Evolutionary conservation across 2,888 invertebrate species (phyloP), one percentile per base, ranked within the genome.

Genomic region (Chrysomela aeneicollis): DNA sequence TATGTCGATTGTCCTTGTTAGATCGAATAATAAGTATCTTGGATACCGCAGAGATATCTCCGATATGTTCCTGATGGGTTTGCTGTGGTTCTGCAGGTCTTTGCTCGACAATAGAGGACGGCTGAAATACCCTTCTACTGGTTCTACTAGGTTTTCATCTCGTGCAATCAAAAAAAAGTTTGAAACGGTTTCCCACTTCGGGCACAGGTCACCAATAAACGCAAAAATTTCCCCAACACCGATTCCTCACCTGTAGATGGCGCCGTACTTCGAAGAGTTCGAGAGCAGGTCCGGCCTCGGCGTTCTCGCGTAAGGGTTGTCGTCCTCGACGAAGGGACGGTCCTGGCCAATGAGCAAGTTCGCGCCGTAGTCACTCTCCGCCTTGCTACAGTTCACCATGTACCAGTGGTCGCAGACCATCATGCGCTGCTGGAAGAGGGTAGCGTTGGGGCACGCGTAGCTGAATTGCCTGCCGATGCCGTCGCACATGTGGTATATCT

Each of bases 401-500:
- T 92, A 92, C 92, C 89, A 90, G 79, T 92, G 92, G 82, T 92
- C 92, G 78, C 92, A 92, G 78, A 92, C 88, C 67, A 92, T 85
- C 91, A 92, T 92, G 52, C 92, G 84, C 80, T 92, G 92, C 79
- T 92, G 92, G 84, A 92, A 92, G 58, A 92, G 86, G 6, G 92
- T 92, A 47, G 90, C 90, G 82, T 92, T 91, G 22, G 92, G 92
- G 74, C 92, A 92, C 21, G 88, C 86, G 82, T 92, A 92, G 82
- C 89, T 91, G 83, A 91, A 92, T 84, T 91, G 90, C 0, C 91
- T 84, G 0, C 91, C 92, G 49, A 91, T 84, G 0, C 88, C 90
- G 77, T 92, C 92, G 79, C 92, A 92, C 91, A 92, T 91, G 84
- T 92, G 92, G 82, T 92, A 92, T 69, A 91, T 87, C 91, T 92